These are phyloP conservation scores for Diploscapter pachys DNA, from an alignment of 1,140 invertebrate species.

Conservation along the genomic window DNA sequence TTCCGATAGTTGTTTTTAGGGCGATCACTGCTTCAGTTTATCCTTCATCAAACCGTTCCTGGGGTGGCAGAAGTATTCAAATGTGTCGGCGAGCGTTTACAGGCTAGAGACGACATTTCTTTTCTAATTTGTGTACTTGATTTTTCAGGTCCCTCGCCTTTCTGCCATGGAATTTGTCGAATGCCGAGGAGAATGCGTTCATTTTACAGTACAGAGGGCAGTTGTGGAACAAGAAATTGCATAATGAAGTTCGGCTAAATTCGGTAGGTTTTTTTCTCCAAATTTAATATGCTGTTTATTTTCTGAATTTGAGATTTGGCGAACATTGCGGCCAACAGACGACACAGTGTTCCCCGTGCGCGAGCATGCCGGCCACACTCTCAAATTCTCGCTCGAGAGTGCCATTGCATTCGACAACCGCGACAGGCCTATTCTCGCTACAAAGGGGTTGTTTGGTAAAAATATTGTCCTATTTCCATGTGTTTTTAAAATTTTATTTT, in stretches of 20 bases:
- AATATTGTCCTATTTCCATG: not conserved
- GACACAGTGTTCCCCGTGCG: conserved; percentile 51
- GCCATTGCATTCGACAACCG: conserved; percentile 40
- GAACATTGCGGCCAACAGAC: conserved; percentile 38
- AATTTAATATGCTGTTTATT: conserved; percentile 13
- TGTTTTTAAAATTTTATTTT: too few species aligned
- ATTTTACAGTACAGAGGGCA: conserved; percentile 39
- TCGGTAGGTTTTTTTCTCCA: conserved; percentile 29
- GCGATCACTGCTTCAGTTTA: conserved; percentile 47
- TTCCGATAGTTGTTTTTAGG: conserved; percentile 13
- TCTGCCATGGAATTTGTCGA: conserved; percentile 49
- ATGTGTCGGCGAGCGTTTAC: conserved; percentile 31
- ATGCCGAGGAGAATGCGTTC: conserved; percentile 50
- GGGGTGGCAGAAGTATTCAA: conserved; percentile 54
- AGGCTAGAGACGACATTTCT: conserved; percentile 1
- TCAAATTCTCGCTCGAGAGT: conserved; percentile 56
- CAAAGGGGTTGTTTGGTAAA: conserved; percentile 39
- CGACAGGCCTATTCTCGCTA: conserved; percentile 49
- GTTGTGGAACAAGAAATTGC: conserved; percentile 34
- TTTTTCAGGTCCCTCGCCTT: conserved; percentile 32
- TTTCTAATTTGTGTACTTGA: not conserved
- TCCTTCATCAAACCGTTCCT: conserved; percentile 48
- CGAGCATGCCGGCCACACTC: conserved; percentile 56
- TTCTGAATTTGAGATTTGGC: conserved; percentile 46
- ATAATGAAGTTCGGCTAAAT: conserved; percentile 46